Evolutionary conservation across 2,888 invertebrate species (phyloP), one percentile per base, ranked within the genome.

Genomic region (Meteorus cinctellus): DNA sequence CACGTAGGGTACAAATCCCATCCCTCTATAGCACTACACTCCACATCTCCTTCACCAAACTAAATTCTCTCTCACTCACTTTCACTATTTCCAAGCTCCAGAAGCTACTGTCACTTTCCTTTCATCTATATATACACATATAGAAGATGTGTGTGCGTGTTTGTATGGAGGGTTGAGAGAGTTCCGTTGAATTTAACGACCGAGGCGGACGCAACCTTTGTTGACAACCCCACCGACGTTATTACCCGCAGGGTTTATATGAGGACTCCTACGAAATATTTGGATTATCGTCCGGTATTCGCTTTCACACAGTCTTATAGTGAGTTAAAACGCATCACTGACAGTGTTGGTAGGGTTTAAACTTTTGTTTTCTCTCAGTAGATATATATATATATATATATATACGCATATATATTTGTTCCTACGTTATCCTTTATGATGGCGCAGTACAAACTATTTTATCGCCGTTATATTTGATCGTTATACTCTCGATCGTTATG

Each of bases 161-260:
- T 55, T 55, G 55, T 55, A 24, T 10, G 55, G 55, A 19, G 55
- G 19, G 19, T n/a, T n/a, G 55, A 55, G 19, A 55, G 19, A 45
- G 29, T 51, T 24, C 34, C 74, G 63, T 34, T 36, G 41, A 65
- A 83, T 84, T 86, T 86, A 87, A 87, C 86, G 86, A 86, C 81
- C 83, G 62, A 77, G 81, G 78, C 78, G 77, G 73, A 71, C 78
- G 72, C 77, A 81, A 84, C 82, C 83, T 84, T 84, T 84, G 85
- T 86, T 84, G 85, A 84, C 83, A 82, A 82, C 83, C 79, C 83
- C 79, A 75, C 74, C 69, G 55, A 77, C 79, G 81, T 82, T 82
- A 83, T 82, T 83, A 82, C 82, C 81, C 77, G 70, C 77, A 82
- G 77, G 75, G 72, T 78, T 75, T 79, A 75, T 78, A 77, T 72